phyloP scores from a whole-genome alignment of 2,113 vertebrate genomes.

The Deroptyus accipitrinus region DNA sequence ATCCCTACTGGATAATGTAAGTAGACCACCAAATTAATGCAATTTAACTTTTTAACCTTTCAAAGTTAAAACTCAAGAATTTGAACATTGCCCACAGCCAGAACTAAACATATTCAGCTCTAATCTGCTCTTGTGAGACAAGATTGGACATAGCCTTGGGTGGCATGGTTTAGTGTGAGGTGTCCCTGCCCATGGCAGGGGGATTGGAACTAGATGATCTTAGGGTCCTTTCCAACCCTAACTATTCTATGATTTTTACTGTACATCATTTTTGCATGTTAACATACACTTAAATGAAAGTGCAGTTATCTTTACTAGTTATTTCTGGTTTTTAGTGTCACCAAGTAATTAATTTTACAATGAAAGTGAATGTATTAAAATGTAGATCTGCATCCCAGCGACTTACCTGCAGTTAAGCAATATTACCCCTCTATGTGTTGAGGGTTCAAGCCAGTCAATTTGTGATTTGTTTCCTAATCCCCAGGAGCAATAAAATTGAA shows the following conservation, averaged over 20 bases:
- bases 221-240: neutral
- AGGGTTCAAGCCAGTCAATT: neutral
- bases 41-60: neutral
- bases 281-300: neutral
- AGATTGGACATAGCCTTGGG: no score
- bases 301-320: neutral
- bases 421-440: neutral
- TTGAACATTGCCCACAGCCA: neutral
- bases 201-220: neutral
- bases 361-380: neutral
- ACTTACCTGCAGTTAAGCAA: neutral
- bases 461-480: neutral
- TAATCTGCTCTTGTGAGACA: no score
- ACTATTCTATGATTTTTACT: neutral
- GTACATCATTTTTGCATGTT: neutral
- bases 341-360: neutral
- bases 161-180: neutral
- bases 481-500: neutral
- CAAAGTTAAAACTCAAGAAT: neutral
- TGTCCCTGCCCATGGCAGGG: neutral
- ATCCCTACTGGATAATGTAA: neutral
- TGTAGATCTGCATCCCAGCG: neutral
- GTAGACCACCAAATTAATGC: slow-evolving; percentile 7
- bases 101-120: neutral
- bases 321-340: neutral